A percentile compares a stretch with the other conserved stretches of the same genome.
These are phyloP conservation scores for Torymus tubicola DNA, from an alignment of 2,888 invertebrate species.

Conservation along the genomic window DNA sequence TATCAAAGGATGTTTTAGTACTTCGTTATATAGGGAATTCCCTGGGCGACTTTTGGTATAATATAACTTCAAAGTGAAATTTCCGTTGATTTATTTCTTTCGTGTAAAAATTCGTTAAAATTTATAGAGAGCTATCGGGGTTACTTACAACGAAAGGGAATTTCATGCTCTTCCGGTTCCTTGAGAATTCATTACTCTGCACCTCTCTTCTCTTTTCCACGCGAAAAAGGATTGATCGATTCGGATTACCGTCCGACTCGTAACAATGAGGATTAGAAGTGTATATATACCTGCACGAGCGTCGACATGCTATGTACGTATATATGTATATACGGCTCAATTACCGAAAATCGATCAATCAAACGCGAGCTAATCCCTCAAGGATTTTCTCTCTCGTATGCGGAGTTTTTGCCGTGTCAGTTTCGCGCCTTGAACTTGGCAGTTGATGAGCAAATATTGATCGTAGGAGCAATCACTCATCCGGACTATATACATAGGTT, in stretches of 20 bases:
- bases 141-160: too few species aligned
- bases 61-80: too few species aligned
- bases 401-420: too few species aligned
- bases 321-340: constrained; percentile 26
- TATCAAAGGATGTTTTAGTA: too few species aligned
- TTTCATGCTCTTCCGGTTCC: not conserved
- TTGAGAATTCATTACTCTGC: constrained; percentile 22
- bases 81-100: too few species aligned
- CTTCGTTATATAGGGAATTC: too few species aligned
- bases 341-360: constrained; percentile 33
- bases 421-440: too few species aligned
- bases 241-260: not conserved
- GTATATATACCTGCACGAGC: constrained; percentile 17
- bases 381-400: not conserved
- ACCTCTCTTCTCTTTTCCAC: not conserved
- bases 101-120: too few species aligned
- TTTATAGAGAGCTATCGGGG: too few species aligned
- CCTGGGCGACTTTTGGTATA: too few species aligned
- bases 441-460: not conserved
- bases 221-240: constrained; percentile 22
- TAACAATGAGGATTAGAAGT: constrained; percentile 5
- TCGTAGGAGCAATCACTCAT: too few species aligned
- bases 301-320: not conserved
- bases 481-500: too few species aligned
- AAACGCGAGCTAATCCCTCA: not conserved